Base-by-base conservation (phyloP, 2,888 invertebrate species). In the Drosophila trichaetosa region DNA sequence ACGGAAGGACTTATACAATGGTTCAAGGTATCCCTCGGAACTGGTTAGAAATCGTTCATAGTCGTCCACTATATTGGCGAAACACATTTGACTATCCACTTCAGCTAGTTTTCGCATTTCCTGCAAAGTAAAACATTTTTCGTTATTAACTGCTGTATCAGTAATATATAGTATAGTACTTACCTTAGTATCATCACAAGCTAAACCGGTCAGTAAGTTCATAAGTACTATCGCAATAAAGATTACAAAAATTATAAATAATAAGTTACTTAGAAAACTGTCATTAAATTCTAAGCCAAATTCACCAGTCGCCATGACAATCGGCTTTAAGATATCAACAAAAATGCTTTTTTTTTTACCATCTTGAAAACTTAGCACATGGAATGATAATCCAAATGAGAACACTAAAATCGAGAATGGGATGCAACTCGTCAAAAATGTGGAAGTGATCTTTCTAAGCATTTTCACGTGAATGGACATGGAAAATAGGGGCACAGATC, bases 101-200 rank as follows among this genome's bases (percentile, higher is more conserved):
- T 75, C 42, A 24, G 76, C 74, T 8, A 18, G 16, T 4, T 60
- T 53, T 48, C 60, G 64, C 11, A 74, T 57, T 27, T 56, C 57
- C 74, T 74, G n/a, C 4, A 74, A 64, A 64, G 36, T 4, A 46
- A 29, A 33, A 10, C n/a, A 34, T 24, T 13, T 13, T 7, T 21
- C 11, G 31, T 67, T 46, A 68, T 29, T 48, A 13, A 18, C 8
- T 16, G 27, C 24, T 24, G 16, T 7, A 24, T 5, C 16, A 5
- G n/a, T 21, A 2, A 5, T 10, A 1, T 13, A 31, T 34, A 11
- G n/a, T 27, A 13, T 2, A 3, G 36, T 42, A 11, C 42, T 49
- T 49, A 76, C 76, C 76, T 76, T 76, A n/a, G 49, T 71, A 48
- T 76, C 77, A 21, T 31, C 31, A 36, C 76, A 38, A 11, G 76